Conservation (phyloP, 2,797 vertebrate species). For the Meda fulgida region DNA sequence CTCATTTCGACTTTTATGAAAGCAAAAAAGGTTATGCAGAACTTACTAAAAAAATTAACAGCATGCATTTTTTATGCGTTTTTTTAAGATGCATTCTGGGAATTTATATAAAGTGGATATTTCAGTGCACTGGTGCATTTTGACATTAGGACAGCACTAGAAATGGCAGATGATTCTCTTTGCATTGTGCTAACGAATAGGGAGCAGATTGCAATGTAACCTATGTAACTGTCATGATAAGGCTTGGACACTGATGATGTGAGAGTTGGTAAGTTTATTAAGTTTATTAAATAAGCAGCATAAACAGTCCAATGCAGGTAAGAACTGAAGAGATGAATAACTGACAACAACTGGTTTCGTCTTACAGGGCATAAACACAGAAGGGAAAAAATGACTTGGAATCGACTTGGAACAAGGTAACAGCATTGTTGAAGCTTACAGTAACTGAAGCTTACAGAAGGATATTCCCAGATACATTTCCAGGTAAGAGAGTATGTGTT, state of each 20-base stretch:
- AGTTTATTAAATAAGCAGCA: too few relatives aligned
- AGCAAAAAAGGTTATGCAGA: slow-evolving; percentile 19
- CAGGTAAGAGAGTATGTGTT: background rate
- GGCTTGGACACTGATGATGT: too few relatives aligned
- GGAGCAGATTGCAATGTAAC: background rate
- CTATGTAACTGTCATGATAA: background rate
- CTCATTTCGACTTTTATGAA: background rate
- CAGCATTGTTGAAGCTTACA: background rate
- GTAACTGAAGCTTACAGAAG: background rate
- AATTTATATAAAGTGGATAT: background rate
- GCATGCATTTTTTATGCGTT: background rate
- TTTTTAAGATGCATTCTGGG: background rate
- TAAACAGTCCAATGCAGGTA: too few relatives aligned
- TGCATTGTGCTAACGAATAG: too few relatives aligned
- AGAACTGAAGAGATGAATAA: too few relatives aligned
- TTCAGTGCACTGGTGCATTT: background rate
- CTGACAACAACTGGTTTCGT: background rate
- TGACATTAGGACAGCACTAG: background rate
- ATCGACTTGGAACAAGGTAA: background rate
- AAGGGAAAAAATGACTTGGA: background rate
- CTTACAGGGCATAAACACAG: background rate
- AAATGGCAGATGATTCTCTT: too few relatives aligned
- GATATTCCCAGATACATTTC: background rate
- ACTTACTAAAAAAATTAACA: too few relatives aligned
- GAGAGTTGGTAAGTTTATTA: too few relatives aligned